Base-by-base conservation (phyloP, 2,888 invertebrate species). In the Drepanosiphum platanoidis region DNA sequence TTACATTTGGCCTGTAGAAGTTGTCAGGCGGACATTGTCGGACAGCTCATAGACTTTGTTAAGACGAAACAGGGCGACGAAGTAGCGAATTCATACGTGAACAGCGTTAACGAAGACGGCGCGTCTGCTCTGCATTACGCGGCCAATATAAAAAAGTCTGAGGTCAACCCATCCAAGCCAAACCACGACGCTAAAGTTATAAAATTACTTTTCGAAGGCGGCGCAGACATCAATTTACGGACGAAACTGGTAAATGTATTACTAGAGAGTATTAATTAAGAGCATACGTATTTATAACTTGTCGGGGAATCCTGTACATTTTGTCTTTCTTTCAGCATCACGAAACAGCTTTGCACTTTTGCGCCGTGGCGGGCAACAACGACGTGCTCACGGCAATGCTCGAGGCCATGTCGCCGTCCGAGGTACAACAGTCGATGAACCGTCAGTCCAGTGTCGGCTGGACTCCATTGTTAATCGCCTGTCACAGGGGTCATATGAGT, bases 381-480 rank as follows among this genome's bases (percentile, higher is more conserved):
- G 97, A 97, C 88, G 95, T 99, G 9, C 92, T 99, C 88, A 93
- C 94, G 88, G 98, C 98, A 90, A 97, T 99, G 93, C 94, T 99
- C 71, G 93, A 95, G 66, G 95, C 96, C 88, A 95, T 99, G 93
- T 93, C 94, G 22, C 92, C 96, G 1, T 95, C 95, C 1, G 96
- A 96, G 87, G 94, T 97, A n/a, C 96, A 97, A 89, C 94, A 95
- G 90, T 97, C 97, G 0, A 92, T 99, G 88, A 99, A 99, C 90
- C 94, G 94, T 88, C 99, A 99, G 90, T 96, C 96, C 86, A 94
- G 95, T 86, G 94, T 97, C 87, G 95, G 99, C 13, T 99, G 99
- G 98, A 98, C 99, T 0, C 99, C 99, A 22, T 91, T 99, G 87
- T 91, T 99, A 80, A 97, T 99, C 88, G 99, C 99, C 32, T 96